A percentile compares a stretch with the other conserved stretches of the same genome.
Evolutionary conservation across 1,140 invertebrate species (phyloP).

Genomic region (Spodoptera litura): DNA sequence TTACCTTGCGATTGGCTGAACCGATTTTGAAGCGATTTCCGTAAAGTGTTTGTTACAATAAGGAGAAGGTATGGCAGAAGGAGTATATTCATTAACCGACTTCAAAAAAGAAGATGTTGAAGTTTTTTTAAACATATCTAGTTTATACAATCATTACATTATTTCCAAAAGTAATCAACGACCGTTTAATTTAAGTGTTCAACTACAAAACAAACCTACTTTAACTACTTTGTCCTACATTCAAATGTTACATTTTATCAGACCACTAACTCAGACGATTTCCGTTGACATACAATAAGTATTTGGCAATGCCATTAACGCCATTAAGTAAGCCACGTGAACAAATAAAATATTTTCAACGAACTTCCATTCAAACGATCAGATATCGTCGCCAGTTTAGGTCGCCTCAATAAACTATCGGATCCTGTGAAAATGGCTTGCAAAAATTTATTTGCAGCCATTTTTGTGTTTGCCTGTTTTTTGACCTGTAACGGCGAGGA

Average conservation of each 20-base stretch:
- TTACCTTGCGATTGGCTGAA: no score
- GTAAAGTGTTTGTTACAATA: no score
- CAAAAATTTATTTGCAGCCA: constrained; percentile 33
- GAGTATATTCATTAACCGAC: no score
- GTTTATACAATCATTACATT: no score
- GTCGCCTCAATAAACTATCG: constrained; percentile 35
- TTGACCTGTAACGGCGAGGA: constrained; percentile 1
- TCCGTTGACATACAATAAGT: not conserved
- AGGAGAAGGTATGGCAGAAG: no score
- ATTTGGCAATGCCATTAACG: not conserved
- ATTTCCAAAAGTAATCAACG: no score
- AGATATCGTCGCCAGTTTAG: constrained; percentile 25
- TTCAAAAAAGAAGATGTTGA: no score
- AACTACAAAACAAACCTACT: not conserved
- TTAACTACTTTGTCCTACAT: not conserved
- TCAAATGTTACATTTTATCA: not conserved
- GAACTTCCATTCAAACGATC: constrained; percentile 14
- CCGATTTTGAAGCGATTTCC: no score
- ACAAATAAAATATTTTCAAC: constrained; percentile 31
- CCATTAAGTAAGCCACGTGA: not conserved
- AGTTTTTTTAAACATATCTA: no score
- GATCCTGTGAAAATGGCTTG: constrained; percentile 32
- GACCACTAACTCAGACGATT: not conserved
- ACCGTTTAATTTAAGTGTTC: no score
- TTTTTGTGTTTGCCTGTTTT: constrained; percentile 25